Base-by-base conservation (phyloP, 2,888 invertebrate species). In the Choreutis nemorana region DNA sequence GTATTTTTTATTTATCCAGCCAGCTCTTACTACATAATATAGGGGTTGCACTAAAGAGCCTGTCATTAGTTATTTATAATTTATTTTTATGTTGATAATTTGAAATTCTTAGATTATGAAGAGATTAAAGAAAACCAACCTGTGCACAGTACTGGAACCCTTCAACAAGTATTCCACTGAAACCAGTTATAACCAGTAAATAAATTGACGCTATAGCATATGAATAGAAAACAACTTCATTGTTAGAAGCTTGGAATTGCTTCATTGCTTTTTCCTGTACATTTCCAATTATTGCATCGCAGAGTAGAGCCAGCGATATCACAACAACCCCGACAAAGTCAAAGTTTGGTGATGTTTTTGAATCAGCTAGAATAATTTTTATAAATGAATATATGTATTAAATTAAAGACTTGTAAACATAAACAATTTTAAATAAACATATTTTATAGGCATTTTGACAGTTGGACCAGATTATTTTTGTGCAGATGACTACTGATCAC, bases 251-350 rank as follows among this genome's bases (percentile, higher is more conserved):
- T 37, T 86, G 84, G 55, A 88, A 83, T 36, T 85, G 84, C 48
- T 90, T 91, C 90, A 98, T 94, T 0, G 90, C 88, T 58, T 96
- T 96, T 62, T 98, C 97, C 68, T 98, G 97, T 0, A 97, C 90
- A 71, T 98, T 98, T 11, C 97, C 97, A 40, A 98, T 97, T 6
- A 91, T 84, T 0, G 97, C 97, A 70, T 98, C 97, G 50, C 96
- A 97, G 2, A 96, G 68, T 28, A 98, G 65, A 0, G 97, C 97
- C 45, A 90, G 77, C 1, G 88, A 90, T 43, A 91, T 91, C 73
- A 91, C 87, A 1, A 84, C 53, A 1, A 91, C 85, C 1, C 91
- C 91, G 11, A 84, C 53, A 1, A 81, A 56, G 49, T 88, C 82
- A 42, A 90, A 90, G 48, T 86, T 87, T n/a, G 89, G 89, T 4